Percentiles rank a stretch among this genome's conserved stretches.
Conservation (phyloP, 2,113 vertebrate genomes). For the Saguinus midas region DNA sequence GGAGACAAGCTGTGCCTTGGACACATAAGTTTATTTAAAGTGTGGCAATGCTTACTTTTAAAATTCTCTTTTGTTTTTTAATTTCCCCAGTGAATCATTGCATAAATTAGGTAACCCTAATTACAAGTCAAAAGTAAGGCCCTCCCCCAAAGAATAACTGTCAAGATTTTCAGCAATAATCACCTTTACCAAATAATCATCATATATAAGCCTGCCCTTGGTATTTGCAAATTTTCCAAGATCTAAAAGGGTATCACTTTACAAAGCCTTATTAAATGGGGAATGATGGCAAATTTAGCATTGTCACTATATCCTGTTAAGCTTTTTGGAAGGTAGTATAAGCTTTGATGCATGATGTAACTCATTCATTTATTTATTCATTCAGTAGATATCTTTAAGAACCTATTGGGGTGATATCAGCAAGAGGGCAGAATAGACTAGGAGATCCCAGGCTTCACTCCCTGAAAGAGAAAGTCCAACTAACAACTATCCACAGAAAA, state of each 20-base stretch:
- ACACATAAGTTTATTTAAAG: constrained; percentile 49
- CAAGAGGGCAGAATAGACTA: neutral
- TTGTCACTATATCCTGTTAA: neutral
- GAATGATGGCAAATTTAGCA: neutral
- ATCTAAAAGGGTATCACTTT: constrained; percentile 39
- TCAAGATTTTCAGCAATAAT: constrained; percentile 60
- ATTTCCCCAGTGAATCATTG: constrained; percentile 48
- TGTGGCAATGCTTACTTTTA: constrained; percentile 43
- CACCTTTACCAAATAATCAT: constrained; percentile 64
- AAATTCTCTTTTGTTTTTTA: constrained; percentile 56
- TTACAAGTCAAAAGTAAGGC: constrained; percentile 54
- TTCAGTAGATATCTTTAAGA: constrained; percentile 16
- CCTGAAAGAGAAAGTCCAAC: neutral
- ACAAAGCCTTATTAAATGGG: constrained; percentile 10
- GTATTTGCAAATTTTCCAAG: constrained; percentile 53
- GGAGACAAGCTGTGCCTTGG: neutral
- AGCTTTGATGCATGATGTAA: neutral
- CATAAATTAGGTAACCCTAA: constrained; percentile 59
- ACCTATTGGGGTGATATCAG: neutral
- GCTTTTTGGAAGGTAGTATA: neutral
- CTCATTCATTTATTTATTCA: neutral
- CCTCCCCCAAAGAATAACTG: constrained; percentile 37
- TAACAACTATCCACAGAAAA: neutral
- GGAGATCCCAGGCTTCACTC: neutral
- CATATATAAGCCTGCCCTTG: constrained; percentile 19